Conservation (phyloP, 1,140 invertebrate genomes). For the Cherax quadricarinatus region DNA sequence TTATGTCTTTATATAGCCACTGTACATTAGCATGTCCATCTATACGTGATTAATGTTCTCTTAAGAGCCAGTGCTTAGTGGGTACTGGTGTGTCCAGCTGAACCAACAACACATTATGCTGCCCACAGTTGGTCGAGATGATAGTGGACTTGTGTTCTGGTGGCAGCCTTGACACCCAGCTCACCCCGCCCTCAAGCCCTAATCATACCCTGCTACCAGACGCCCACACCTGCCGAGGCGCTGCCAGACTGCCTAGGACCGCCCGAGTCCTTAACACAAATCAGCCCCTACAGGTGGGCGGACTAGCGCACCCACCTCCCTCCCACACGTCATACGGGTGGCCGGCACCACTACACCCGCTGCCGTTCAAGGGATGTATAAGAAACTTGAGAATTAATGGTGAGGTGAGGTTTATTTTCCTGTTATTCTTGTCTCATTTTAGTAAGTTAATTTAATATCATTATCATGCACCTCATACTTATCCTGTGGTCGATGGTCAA, state of each 20-base stretch:
- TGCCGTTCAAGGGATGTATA: conserved; percentile 37
- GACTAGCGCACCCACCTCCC: conserved; percentile 42
- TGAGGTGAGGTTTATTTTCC: conserved; percentile 17
- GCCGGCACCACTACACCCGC: not conserved
- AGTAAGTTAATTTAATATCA: no score
- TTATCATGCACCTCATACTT: no score
- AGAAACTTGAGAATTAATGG: conserved; percentile 59
- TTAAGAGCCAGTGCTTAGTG: no score
- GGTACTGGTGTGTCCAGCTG: no score
- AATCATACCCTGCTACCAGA: conserved; percentile 19
- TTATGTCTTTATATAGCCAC: no score
- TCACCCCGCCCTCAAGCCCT: not conserved
- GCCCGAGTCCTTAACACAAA: conserved; percentile 37
- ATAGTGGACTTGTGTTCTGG: conserved; percentile 58
- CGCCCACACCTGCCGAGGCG: conserved; percentile 39
- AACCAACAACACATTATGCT: no score
- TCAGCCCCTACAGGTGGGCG: conserved; percentile 50
- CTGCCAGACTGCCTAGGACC: conserved; percentile 29
- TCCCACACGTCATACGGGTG: conserved; percentile 1
- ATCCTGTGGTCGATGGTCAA: no score
- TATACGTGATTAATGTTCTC: no score
- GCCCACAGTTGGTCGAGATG: conserved; percentile 49
- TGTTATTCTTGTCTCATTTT: no score
- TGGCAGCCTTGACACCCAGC: conserved; percentile 22
- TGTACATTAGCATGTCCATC: no score